A percentile compares a stretch with the other conserved stretches of the same genome.
These are phyloP conservation scores for Forbesichthys agassizii DNA, from an alignment of 2,113 vertebrate species.

Conservation along the genomic window DNA sequence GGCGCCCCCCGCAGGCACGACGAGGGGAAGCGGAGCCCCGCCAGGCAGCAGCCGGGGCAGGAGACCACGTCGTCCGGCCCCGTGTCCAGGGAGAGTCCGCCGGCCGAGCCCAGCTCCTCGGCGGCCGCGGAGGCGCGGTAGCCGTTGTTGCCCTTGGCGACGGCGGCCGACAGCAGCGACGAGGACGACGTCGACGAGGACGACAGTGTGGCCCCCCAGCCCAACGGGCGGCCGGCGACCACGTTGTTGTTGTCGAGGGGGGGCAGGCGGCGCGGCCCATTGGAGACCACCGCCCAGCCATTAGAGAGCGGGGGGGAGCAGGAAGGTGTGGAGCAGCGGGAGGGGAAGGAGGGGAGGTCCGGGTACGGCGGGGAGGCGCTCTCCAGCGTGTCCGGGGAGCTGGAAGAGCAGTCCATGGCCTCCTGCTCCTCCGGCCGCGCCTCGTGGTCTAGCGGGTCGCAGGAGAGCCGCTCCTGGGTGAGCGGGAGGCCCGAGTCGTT, in stretches of 20 bases:
- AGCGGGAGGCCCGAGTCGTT: slow-evolving; percentile 65
- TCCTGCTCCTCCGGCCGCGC: slow-evolving; percentile 58
- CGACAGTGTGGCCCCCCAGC: slow-evolving; percentile 62
- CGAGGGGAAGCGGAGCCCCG: slow-evolving; percentile 85
- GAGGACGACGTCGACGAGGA: too few relatives aligned
- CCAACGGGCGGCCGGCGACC: slow-evolving; percentile 72
- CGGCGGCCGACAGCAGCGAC: slow-evolving; percentile 2
- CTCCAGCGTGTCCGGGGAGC: slow-evolving; percentile 75
- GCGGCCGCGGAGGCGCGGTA: slow-evolving; percentile 45
- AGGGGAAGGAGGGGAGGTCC: slow-evolving; percentile 28
- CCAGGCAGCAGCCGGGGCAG: slow-evolving; percentile 89
- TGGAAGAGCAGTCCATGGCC: slow-evolving; percentile 80
- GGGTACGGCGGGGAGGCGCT: slow-evolving; percentile 35
- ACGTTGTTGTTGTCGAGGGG: slow-evolving; percentile 83
- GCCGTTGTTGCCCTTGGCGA: slow-evolving; percentile 55
- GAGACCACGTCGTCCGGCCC: slow-evolving; percentile 85
- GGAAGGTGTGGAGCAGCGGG: slow-evolving; percentile 41
- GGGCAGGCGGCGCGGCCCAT: slow-evolving; percentile 72
- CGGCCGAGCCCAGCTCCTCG: slow-evolving; percentile 61
- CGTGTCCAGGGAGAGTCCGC: slow-evolving; percentile 69
- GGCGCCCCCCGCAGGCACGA: slow-evolving; percentile 80
- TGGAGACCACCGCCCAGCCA: slow-evolving; percentile 74
- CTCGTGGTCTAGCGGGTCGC: slow-evolving; percentile 56
- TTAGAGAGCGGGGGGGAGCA: slow-evolving; percentile 64
- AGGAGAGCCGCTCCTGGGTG: slow-evolving; percentile 60